Evolutionary conservation across 2,113 vertebrate genomes (phyloP).

Genomic region (Peromyscus maniculatus): DNA sequence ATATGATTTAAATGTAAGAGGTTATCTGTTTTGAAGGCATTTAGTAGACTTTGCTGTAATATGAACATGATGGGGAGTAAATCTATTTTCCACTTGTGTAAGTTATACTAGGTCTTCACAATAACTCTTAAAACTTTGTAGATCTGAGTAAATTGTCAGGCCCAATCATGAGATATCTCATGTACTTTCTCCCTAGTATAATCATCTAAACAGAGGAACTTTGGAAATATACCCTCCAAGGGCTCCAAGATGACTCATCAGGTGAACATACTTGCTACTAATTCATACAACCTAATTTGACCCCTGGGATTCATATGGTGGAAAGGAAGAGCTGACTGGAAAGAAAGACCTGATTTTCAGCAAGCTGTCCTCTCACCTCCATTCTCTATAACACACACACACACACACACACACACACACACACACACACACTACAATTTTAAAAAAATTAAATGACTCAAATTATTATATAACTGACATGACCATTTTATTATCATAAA

Average conservation of each 20-base stretch:
- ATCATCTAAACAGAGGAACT: not conserved
- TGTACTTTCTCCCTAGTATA: not conserved
- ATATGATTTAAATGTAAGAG: not conserved
- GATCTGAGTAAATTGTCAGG: not conserved
- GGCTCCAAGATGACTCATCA: not conserved
- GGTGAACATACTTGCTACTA: not conserved
- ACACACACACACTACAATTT: not conserved
- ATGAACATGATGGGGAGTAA: not conserved
- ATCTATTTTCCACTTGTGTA: not conserved
- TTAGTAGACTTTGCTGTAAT: not conserved
- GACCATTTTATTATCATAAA: not conserved
- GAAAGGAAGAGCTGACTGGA: not conserved
- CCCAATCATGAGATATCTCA: not conserved
- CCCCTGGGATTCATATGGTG: not conserved
- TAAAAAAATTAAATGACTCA: not conserved
- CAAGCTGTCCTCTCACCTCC: not conserved
- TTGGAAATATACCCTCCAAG: not conserved
- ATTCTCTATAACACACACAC: not conserved
- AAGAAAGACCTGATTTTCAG: not conserved
- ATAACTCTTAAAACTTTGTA: not conserved
- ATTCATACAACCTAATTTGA: too few species aligned
- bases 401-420: not conserved
- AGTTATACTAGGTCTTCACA: not conserved
- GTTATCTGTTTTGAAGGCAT: not conserved
- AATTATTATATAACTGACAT: not conserved